Evolutionary conservation across 1,140 invertebrate species (phyloP).

Genomic region (Neoseiulus cucumeris): DNA sequence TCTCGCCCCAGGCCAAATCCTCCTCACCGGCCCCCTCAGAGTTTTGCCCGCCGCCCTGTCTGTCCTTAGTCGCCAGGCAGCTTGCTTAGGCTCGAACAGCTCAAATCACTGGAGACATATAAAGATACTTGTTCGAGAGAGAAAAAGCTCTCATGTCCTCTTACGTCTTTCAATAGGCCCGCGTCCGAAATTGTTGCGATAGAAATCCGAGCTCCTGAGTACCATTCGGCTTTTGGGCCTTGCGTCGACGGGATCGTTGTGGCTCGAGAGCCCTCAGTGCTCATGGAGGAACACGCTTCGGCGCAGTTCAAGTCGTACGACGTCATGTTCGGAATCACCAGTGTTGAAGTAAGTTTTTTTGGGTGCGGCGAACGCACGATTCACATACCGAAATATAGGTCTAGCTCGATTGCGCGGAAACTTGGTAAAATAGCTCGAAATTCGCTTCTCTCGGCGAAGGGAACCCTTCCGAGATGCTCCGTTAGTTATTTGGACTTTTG

Average conservation of each 20-base stretch:
- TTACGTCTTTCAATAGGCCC: constrained; percentile 40
- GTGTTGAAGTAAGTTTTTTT: constrained; percentile 39
- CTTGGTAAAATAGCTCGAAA: too few species aligned
- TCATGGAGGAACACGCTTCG: constrained; percentile 23
- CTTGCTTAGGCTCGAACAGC: background rate
- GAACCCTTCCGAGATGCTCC: too few species aligned
- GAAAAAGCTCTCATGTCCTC: background rate
- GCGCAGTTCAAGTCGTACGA: constrained; percentile 40
- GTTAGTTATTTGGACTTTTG: too few species aligned
- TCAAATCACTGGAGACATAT: background rate
- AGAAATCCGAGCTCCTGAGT: constrained; percentile 50
- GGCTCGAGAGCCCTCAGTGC: constrained; percentile 24
- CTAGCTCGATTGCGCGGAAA: background rate
- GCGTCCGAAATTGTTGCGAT: constrained; percentile 32
- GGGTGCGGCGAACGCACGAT: background rate
- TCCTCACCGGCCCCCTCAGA: background rate
- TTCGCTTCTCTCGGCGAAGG: too few species aligned
- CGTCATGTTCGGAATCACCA: constrained; percentile 73
- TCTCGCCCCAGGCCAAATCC: background rate
- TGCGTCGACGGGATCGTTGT: constrained; percentile 57
- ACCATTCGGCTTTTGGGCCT: constrained; percentile 69
- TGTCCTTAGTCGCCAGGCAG: too few species aligned
- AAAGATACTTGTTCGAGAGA: background rate
- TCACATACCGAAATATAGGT: background rate
- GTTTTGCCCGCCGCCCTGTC: background rate